phyloP scores from a whole-genome alignment of 2,888 invertebrate species.

The Tiphia femorata region DNA sequence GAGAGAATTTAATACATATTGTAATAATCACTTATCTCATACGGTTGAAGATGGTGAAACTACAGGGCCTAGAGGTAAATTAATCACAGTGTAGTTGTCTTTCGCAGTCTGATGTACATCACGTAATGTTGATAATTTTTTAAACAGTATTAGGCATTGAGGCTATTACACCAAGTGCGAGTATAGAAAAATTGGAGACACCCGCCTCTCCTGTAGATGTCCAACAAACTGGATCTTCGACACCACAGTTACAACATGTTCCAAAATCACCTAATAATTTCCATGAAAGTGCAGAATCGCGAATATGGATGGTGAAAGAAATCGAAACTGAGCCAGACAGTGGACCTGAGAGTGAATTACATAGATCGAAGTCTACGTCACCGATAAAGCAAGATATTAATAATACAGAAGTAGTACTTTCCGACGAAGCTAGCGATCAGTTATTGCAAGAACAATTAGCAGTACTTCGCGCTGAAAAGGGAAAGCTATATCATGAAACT shows the following conservation, averaged over 20 bases:
- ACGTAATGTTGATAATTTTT: constrained; percentile 6
- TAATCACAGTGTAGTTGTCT: too few relatives aligned
- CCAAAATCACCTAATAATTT: constrained; percentile 44
- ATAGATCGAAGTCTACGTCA: constrained; percentile 22
- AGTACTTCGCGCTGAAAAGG: constrained; percentile 61
- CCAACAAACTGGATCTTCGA: constrained; percentile 31
- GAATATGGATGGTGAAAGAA: constrained; percentile 59
- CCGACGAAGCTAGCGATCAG: constrained; percentile 58
- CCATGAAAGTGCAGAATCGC: constrained; percentile 49
- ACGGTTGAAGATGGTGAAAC: constrained; percentile 50
- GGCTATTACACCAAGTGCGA: constrained; percentile 39
- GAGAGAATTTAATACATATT: constrained; percentile 59
- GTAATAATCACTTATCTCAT: constrained; percentile 53
- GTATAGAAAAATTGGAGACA: constrained; percentile 46
- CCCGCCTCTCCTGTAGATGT: constrained; percentile 34
- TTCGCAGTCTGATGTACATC: neutral
- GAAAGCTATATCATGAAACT: constrained; percentile 60
- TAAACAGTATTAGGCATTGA: constrained; percentile 54
- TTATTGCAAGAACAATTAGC: constrained; percentile 61
- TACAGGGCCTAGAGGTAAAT: constrained; percentile 49
- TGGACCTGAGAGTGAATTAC: constrained; percentile 42
- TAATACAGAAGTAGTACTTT: constrained; percentile 46
- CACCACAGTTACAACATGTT: constrained; percentile 35
- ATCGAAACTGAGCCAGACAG: constrained; percentile 51
- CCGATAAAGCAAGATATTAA: constrained; percentile 16